Percentiles rank a stretch among this genome's conserved stretches.
These are phyloP conservation scores for Peromyscus leucopus DNA, from an alignment of 2,113 vertebrate species.

Conservation along the genomic window DNA sequence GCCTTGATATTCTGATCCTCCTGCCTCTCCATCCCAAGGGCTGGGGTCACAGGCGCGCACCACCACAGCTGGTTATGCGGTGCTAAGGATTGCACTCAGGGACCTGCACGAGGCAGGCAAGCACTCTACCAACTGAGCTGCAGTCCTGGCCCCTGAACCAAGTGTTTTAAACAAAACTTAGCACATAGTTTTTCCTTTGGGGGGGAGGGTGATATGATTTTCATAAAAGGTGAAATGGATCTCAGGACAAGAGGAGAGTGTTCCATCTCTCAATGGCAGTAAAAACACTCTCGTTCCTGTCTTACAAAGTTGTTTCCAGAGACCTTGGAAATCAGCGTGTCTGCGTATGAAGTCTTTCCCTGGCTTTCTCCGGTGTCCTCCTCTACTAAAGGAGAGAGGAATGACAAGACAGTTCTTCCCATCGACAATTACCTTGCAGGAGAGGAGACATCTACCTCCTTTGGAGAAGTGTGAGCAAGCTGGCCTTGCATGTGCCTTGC, in stretches of 20 bases:
- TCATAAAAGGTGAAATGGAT: conserved; percentile 49
- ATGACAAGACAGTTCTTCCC: neutral
- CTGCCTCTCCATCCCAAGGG: neutral
- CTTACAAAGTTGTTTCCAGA: conserved; percentile 56
- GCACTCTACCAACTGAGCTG: neutral
- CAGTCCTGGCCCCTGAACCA: neutral
- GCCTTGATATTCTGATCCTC: neutral
- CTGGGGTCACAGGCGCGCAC: neutral
- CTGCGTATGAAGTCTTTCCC: neutral
- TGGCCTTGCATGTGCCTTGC: conserved; percentile 85
- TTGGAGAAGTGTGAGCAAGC: conserved; percentile 81
- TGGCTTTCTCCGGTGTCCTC: neutral
- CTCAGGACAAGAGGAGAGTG: neutral
- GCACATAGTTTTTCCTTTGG: neutral
- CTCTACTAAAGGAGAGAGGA: conserved; percentile 57
- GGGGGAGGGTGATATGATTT: neutral
- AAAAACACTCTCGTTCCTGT: conserved; percentile 8
- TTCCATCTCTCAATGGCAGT: neutral
- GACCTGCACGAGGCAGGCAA: neutral
- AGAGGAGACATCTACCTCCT: conserved; percentile 79
- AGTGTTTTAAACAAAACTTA: conserved; percentile 35
- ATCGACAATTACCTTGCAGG: conserved; percentile 85
- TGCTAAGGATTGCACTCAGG: neutral
- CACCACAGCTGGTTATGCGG: neutral
- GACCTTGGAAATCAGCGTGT: neutral